These are phyloP conservation scores for Borostomias antarcticus DNA, from an alignment of 2,797 vertebrate species.

Conservation along the genomic window DNA sequence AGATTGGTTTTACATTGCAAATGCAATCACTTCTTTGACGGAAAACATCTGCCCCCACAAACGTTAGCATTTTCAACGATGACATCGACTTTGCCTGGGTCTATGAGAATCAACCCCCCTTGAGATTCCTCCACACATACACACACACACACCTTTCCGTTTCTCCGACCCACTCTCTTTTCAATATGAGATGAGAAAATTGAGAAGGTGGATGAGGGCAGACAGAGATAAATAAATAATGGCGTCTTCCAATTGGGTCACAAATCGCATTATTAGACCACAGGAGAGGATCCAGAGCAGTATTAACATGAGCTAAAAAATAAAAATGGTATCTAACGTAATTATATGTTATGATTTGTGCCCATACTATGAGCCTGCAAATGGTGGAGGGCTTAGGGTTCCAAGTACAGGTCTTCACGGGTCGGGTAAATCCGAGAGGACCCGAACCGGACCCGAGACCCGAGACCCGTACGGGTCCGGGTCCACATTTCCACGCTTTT, in stretches of 20 bases:
- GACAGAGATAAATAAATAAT: constrained; percentile 26
- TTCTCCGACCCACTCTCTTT: constrained; percentile 5
- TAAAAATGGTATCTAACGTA: constrained; percentile 30
- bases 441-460: too few species aligned
- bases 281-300: constrained; percentile 10
- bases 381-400: constrained; percentile 18
- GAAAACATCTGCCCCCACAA: constrained; percentile 60
- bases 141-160: constrained; percentile 8
- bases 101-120: constrained; percentile 13
- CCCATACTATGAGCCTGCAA: constrained; percentile 28
- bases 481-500: too few species aligned
- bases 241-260: constrained; percentile 9
- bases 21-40: constrained; percentile 72
- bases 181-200: constrained; percentile 35
- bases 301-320: constrained; percentile 5
- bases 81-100: constrained; percentile 39
- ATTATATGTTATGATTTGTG: constrained; percentile 33
- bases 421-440: too few species aligned
- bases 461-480: too few species aligned
- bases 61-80: constrained; percentile 36
- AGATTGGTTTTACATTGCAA: constrained; percentile 77
- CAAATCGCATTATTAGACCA: constrained; percentile 25
- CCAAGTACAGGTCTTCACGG: too few species aligned
- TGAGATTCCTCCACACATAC: constrained; percentile 13
- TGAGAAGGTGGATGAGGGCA: constrained; percentile 38